Conservation (phyloP, 1,140 invertebrate genomes). For the Eurosta solidaginis region DNA sequence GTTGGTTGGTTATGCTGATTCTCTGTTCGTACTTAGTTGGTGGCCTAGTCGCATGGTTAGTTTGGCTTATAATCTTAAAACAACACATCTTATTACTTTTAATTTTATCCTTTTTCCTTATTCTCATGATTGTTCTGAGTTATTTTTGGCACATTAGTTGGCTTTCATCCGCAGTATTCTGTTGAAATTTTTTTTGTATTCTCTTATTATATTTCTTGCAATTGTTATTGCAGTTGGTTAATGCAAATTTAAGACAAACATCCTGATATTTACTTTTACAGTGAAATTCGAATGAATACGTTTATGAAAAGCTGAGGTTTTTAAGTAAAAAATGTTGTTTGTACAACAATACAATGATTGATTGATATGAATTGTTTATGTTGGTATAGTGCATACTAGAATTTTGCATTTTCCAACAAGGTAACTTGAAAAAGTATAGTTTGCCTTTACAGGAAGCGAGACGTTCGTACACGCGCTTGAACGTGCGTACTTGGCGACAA, state of each 20-base stretch:
- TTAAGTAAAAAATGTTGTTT: background rate
- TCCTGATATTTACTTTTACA: background rate
- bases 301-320: background rate
- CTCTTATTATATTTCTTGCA: too few relatives aligned
- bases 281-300: background rate
- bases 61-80: background rate
- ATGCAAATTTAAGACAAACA: constrained; percentile 22
- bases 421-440: too few relatives aligned
- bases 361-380: too few relatives aligned
- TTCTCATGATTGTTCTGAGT: background rate
- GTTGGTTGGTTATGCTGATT: constrained; percentile 10
- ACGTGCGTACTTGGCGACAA: too few relatives aligned
- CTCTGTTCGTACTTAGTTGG: background rate
- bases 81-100: too few relatives aligned
- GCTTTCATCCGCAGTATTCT: background rate
- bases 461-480: too few relatives aligned
- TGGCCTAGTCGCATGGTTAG: constrained; percentile 1
- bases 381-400: too few relatives aligned
- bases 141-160: background rate
- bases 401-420: too few relatives aligned
- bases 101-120: background rate
- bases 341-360: too few relatives aligned
- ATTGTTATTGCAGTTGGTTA: constrained; percentile 19
- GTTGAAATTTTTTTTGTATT: background rate
- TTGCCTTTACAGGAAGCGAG: too few relatives aligned